These are phyloP conservation scores for Tragelaphus eurycerus DNA, from an alignment of 2,797 vertebrate species.

Conservation along the genomic window DNA sequence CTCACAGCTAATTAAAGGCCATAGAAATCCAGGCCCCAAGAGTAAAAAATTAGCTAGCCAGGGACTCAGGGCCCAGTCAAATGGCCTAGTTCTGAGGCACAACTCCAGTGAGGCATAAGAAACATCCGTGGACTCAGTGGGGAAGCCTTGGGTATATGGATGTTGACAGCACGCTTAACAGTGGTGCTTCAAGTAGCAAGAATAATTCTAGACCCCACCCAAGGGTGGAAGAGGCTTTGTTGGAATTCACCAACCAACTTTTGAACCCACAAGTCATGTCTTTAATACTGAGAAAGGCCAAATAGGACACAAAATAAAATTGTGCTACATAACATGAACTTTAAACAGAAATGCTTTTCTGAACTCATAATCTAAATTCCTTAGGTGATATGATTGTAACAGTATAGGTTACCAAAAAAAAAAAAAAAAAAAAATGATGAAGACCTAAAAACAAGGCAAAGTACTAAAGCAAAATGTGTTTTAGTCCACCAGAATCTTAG, in stretches of 20 bases:
- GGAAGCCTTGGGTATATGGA: neutral
- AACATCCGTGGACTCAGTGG: neutral
- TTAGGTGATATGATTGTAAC: neutral
- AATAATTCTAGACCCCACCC: neutral
- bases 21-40: neutral
- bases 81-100: neutral
- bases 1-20: neutral
- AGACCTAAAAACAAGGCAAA: constrained; percentile 14
- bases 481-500: neutral
- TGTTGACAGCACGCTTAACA: neutral
- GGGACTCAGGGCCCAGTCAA: neutral
- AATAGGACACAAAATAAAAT: neutral
- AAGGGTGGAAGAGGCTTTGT: neutral
- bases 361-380: neutral
- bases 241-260: neutral
- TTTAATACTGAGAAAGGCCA: neutral
- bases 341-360: neutral
- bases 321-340: neutral
- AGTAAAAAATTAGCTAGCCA: neutral
- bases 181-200: neutral
- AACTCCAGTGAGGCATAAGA: neutral
- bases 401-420: neutral
- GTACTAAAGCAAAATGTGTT: neutral
- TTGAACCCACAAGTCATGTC: neutral
- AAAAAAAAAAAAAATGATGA: neutral